A percentile compares a stretch with the other conserved stretches of the same genome.
These are phyloP conservation scores for Ophioninae sp. DNA, from an alignment of 2,888 invertebrate genomes.

Conservation along the genomic window DNA sequence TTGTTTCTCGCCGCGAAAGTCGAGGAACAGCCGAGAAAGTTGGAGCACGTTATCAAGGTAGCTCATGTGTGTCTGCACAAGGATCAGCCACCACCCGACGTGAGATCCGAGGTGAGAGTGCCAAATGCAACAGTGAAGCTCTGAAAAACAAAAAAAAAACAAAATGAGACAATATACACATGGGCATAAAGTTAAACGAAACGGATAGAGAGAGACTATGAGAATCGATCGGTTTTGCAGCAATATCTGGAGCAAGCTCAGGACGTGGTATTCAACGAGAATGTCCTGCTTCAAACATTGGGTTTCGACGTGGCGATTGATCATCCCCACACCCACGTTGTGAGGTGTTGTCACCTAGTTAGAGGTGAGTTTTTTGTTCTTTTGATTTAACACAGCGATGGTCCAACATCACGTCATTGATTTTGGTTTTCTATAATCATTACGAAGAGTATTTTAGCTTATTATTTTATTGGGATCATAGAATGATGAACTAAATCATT, in stretches of 20 bases:
- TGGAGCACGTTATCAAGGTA: constrained; percentile 98
- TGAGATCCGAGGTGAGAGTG: constrained; percentile 87
- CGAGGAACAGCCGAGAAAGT: constrained; percentile 98
- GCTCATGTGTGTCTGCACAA: constrained; percentile 94
- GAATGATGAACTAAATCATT: too few species aligned
- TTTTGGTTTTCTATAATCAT: not conserved
- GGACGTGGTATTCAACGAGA: constrained; percentile 98
- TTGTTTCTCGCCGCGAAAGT: constrained; percentile 99
- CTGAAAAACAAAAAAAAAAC: constrained; percentile 25
- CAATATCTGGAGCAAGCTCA: constrained; percentile 90
- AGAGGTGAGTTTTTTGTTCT: constrained; percentile 87
- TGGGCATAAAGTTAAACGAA: constrained; percentile 20
- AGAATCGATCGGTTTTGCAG: constrained; percentile 77
- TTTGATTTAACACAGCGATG: not conserved
- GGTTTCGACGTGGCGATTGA: constrained; percentile 99
- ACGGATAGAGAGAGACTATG: constrained; percentile 48
- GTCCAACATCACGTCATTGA: not conserved
- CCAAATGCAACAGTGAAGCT: constrained; percentile 34
- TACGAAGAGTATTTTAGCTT: too few species aligned
- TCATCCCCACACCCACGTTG: constrained; percentile 98
- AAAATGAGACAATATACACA: constrained; percentile 18
- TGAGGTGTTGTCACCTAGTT: constrained; percentile 97
- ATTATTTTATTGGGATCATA: too few species aligned
- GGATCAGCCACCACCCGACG: constrained; percentile 85
- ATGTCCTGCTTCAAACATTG: constrained; percentile 96